These are phyloP conservation scores for Uria aalge DNA, from an alignment of 2,113 vertebrate species.

Conservation along the genomic window DNA sequence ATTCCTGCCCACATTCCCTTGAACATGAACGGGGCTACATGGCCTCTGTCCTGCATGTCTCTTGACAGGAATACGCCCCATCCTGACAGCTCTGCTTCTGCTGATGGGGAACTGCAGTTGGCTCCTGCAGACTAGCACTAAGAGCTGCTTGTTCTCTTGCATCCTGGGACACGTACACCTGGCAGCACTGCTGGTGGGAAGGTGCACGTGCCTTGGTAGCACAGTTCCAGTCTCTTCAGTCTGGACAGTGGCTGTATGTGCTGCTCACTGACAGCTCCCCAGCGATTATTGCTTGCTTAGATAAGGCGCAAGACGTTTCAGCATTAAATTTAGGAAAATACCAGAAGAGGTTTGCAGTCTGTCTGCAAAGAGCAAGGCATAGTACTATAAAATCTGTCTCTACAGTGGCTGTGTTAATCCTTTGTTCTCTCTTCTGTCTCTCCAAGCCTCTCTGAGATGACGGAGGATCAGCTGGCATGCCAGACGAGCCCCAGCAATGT, in stretches of 20 bases:
- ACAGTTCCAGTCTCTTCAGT: background rate
- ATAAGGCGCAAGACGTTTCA: background rate
- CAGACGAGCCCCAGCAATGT: conserved; percentile 81
- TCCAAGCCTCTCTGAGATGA: conserved; percentile 79
- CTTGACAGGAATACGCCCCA: background rate
- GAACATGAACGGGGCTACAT: background rate
- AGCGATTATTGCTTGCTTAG: background rate
- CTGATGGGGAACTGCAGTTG: background rate
- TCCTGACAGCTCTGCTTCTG: background rate
- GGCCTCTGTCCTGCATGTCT: background rate
- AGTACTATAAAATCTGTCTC: background rate
- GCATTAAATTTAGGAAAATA: background rate
- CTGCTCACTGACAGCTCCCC: background rate
- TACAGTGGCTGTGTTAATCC: background rate
- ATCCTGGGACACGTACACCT: accelerated
- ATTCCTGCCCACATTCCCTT: background rate
- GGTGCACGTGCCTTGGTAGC: background rate
- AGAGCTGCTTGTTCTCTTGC: background rate
- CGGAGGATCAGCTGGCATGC: conserved; percentile 80
- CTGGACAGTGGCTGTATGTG: background rate
- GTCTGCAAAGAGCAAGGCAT: background rate
- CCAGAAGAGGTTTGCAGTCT: background rate
- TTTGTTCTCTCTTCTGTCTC: background rate
- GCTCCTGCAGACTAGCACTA: background rate
- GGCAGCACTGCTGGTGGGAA: background rate